Conservation (phyloP, 2,113 vertebrate genomes). For the Sardina pilchardus region DNA sequence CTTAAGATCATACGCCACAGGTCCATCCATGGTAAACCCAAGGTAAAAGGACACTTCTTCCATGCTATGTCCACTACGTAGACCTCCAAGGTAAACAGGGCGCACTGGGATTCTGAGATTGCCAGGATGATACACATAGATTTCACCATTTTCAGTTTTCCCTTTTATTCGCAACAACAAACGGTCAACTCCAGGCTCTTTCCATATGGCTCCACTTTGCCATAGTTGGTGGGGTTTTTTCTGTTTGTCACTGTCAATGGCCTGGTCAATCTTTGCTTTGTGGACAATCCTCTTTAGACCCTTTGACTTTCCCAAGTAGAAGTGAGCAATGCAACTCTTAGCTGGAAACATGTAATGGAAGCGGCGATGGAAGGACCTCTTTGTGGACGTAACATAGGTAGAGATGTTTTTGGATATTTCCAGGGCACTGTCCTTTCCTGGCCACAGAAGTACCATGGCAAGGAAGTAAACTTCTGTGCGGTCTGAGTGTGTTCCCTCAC, state of each 20-base stretch:
- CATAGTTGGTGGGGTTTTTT: conserved; percentile 30
- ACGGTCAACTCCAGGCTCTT: conserved; percentile 19
- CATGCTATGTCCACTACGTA: conserved; percentile 50
- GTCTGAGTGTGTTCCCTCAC: not conserved
- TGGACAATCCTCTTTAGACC: conserved; percentile 44
- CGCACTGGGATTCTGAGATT: conserved; percentile 50
- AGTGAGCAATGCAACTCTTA: conserved; percentile 50
- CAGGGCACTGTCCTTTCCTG: not conserved
- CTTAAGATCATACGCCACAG: conserved; percentile 52
- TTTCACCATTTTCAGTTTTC: conserved; percentile 49
- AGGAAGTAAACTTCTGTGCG: not conserved
- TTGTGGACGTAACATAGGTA: not conserved
- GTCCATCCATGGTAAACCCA: conserved; percentile 58
- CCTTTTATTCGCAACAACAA: conserved; percentile 51
- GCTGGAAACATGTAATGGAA: conserved; percentile 49
- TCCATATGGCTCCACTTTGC: conserved; percentile 53
- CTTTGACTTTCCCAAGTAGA: conserved; percentile 52
- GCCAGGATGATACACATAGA: conserved; percentile 45
- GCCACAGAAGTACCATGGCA: not conserved
- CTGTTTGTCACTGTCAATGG: not conserved
- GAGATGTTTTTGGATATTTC: not conserved
- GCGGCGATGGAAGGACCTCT: conserved; percentile 46
- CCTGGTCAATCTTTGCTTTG: conserved; percentile 33
- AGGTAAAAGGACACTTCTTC: conserved; percentile 56
- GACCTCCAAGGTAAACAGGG: conserved; percentile 52